Evolutionary conservation across 2,888 invertebrate species (phyloP).

Genomic region (Athripsodes cinereus): DNA sequence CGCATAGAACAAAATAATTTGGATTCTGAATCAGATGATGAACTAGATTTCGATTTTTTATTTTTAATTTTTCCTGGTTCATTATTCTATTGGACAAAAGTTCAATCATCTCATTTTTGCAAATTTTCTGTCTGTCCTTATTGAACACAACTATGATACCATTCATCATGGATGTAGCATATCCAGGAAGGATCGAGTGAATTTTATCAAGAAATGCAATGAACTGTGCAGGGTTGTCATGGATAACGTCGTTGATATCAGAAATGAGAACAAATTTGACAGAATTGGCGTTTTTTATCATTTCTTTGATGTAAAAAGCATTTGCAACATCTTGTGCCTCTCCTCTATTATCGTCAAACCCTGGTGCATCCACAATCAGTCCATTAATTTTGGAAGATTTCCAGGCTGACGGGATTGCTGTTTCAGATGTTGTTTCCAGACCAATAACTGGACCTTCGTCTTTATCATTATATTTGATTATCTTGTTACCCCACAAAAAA

Average conservation of each 20-base stretch:
- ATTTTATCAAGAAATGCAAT: neutral
- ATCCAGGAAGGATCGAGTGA: neutral
- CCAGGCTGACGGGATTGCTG: neutral
- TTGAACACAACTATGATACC: neutral
- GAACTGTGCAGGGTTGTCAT: neutral
- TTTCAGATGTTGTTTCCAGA: neutral
- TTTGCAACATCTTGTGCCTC: conserved; percentile 5
- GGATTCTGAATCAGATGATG: neutral
- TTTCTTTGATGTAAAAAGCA: conserved; percentile 3
- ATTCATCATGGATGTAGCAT: too few relatives aligned
- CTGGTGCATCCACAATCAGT: conserved; percentile 1
- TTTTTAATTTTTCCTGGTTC: neutral
- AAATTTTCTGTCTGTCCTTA: neutral
- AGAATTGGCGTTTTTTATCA: neutral
- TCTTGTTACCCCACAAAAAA: neutral
- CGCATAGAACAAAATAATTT: neutral
- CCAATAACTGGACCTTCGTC: neutral
- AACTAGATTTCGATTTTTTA: neutral
- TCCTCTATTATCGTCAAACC: conserved; percentile 5
- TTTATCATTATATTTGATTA: neutral
- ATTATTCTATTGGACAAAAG: neutral
- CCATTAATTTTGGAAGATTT: neutral
- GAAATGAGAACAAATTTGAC: conserved; percentile 3
- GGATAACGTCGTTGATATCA: neutral
- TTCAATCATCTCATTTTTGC: neutral